Base-by-base conservation (phyloP, 1,140 invertebrate species). In the Cydia splendana region DNA sequence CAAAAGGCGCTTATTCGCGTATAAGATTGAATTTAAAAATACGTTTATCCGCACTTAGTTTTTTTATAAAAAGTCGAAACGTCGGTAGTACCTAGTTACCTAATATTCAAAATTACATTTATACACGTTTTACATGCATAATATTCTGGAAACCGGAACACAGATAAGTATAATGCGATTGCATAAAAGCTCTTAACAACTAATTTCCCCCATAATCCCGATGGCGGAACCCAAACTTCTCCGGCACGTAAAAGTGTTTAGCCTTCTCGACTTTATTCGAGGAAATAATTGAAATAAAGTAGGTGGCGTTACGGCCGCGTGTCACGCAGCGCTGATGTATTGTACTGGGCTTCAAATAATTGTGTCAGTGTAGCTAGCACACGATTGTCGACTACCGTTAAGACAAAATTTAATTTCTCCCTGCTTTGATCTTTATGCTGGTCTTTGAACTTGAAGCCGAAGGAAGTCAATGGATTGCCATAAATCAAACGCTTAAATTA, bases 211-310 rank as follows among this genome's bases (percentile, higher is more conserved):
- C 20, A 24, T 62, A 62, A 62, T 62, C 57, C 67, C 65, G 28
- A 34, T n/a, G 67, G 30, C 67, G 30, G 7, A 71, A 71, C 15
- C 67, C 34, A 42, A 71, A 71, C 30, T 71, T 71, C 67, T 71
- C 65, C 67, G 67, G 38, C 67, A 71, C 67, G 67, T 71, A 71
- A 71, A 67, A 71, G 67, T 71, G 67, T 71, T 71, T 71, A 71
- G 67, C 67, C 67, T 71, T 71, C 65, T 67, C 28, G 34, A 30
- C 67, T 71, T 71, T 71, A 38, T 45, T 71, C 67, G 67, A 38
- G 67, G 34, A 71, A 71, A 71, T 71, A 71, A 71, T 71, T 71
- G 67, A 71, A 71, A 71, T 71, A 71, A 71, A 71, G 67, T 71
- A 71, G 67, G 38, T 71, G 67, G 34, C n/a, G 67, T 71, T 71